These are phyloP conservation scores for Saccopteryx leptura DNA, from an alignment of 2,113 vertebrate genomes.

Conservation along the genomic window DNA sequence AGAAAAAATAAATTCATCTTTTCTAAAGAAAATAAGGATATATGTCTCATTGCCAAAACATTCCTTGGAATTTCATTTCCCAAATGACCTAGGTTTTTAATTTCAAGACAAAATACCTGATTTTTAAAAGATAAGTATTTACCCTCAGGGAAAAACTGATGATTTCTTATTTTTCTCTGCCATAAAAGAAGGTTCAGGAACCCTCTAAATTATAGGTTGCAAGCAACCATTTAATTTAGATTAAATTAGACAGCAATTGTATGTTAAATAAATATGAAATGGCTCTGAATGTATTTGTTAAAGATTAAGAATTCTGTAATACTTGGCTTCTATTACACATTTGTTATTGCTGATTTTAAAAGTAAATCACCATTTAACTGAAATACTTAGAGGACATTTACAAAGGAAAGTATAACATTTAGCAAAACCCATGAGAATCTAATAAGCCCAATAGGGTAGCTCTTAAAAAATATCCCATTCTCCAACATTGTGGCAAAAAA, in stretches of 20 bases:
- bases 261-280: slow-evolving; percentile 88
- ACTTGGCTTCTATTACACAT: slow-evolving; percentile 85
- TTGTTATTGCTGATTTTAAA: slow-evolving; percentile 85
- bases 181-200: slow-evolving; percentile 81
- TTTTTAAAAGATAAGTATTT: slow-evolving; percentile 86
- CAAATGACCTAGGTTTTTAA: slow-evolving; percentile 82
- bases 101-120: slow-evolving; percentile 84
- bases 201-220: slow-evolving; percentile 85
- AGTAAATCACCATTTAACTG: slow-evolving; percentile 86
- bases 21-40: slow-evolving; percentile 74
- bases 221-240: slow-evolving; percentile 88
- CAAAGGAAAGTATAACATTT: slow-evolving; percentile 72
- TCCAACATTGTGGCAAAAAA: slow-evolving; percentile 38
- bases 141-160: slow-evolving; percentile 82
- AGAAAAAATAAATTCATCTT: slow-evolving; percentile 79
- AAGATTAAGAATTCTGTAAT: slow-evolving; percentile 86
- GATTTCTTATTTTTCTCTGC: slow-evolving; percentile 81
- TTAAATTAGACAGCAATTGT: slow-evolving; percentile 90
- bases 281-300: slow-evolving; percentile 84
- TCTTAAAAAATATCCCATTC: neutral
- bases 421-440: slow-evolving; percentile 53
- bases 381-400: slow-evolving; percentile 80
- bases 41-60: slow-evolving; percentile 75
- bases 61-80: slow-evolving; percentile 82
- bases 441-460: slow-evolving; percentile 13